Base-by-base conservation (phyloP, 2,113 vertebrate species). In the Tylochromis polylepis region DNA sequence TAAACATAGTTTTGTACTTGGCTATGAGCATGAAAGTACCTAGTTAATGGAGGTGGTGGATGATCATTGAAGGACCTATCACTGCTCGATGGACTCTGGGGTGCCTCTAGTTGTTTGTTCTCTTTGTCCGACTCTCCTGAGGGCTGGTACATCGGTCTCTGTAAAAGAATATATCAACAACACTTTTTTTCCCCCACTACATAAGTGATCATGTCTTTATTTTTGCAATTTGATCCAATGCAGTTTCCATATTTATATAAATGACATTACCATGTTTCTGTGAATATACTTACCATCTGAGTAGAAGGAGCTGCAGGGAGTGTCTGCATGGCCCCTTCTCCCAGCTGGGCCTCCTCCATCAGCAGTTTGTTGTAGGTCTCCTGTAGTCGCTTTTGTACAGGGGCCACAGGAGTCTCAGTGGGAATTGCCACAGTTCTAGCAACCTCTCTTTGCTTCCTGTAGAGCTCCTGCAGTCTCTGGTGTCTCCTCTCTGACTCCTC, bases 91-190 rank as follows among this genome's bases (percentile, higher is more conserved):
- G 98, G 97, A 82, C 98, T 99, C 2, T 96, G 97, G 24, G 97
- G 97, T 81, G 97, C 96, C 80, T 98, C 98, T 12, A 98, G 96
- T 85, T 94, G 96, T 89, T 97, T 98, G 94, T 99, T 99, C 91
- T 99, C 99, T 94, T 99, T 99, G 93, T 99, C 98, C 0, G 99
- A 99, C 94, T 99, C 99, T 86, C 98, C 98, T 82, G 99, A 99
- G 4, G 99, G 99, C 2, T 99, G 99, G 95, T 99, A 99, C 87
- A 96, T 95, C 49, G 97, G 97, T 88, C 93, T 97, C 85, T 96
- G 89, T 96, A 96, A 75, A 58, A 88, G 29, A 85, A 82, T 8
- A 88, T 53, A 14, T 11, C 11, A 20, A 38, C n/a, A 80, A 36
- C 58, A 38, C 34, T 38, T 67, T 65, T 65, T 65, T 65, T 56